These are phyloP conservation scores for Dendrophyllia cribrosa DNA, from an alignment of 64 coral and sea anemone genomes.

Conservation along the genomic window DNA sequence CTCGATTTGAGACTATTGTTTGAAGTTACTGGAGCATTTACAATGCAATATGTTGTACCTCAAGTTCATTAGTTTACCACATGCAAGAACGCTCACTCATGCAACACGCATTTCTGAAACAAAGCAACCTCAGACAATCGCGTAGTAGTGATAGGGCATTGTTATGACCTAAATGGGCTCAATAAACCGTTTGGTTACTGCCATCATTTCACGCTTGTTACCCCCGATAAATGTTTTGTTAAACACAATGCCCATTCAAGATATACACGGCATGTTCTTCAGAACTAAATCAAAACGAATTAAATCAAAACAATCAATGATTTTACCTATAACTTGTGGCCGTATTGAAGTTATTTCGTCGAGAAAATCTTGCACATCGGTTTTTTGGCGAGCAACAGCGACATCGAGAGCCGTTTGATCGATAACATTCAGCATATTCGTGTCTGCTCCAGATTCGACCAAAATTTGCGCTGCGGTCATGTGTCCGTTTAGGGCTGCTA, in stretches of 20 bases:
- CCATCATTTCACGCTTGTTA: constrained; percentile 9
- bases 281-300: background rate
- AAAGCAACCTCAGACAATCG: background rate
- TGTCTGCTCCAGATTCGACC: constrained; percentile 72
- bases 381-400: constrained; percentile 72
- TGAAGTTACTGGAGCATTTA: background rate
- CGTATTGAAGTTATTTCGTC: constrained; percentile 75
- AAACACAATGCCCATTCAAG: constrained; percentile 19
- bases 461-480: constrained; percentile 77
- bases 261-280: background rate
- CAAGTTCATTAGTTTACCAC: background rate
- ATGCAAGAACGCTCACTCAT: background rate
- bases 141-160: background rate
- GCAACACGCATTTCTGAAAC: background rate
- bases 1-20: background rate
- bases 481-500: constrained; percentile 91
- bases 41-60: too few relatives aligned
- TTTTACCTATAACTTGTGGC: constrained; percentile 79
- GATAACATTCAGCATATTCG: constrained; percentile 76
- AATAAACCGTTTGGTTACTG: background rate
- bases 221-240: background rate
- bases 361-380: constrained; percentile 79
- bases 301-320: constrained; percentile 21
- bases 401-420: constrained; percentile 87
- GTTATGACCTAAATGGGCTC: constrained; percentile 1